Base-by-base conservation (phyloP, 2,113 vertebrate genomes). In the Semnornis frantzii region DNA sequence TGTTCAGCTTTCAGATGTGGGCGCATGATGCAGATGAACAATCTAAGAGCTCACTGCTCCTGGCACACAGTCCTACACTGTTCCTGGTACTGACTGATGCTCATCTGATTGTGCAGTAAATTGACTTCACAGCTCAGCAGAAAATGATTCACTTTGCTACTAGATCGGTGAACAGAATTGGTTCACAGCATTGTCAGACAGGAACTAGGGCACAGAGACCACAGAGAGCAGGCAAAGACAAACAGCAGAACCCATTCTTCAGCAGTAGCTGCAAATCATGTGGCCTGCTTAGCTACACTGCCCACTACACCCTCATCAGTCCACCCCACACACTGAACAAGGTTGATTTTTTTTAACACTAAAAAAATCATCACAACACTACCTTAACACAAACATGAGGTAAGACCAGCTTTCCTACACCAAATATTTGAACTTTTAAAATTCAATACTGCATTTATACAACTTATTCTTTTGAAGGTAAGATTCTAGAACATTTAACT, bases 181-280 rank as follows among this genome's bases (percentile, higher is more conserved):
- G 4, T 19, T 58, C 64, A 39, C 7, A 2, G 52, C 34, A 59
- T 18, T 59, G 42, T 19, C 71, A 50, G 9, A 70, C 42, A 82
- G 39, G 23, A 91, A 54, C 17, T 8, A n/a, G 27, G 79, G 34
- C 68, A 54, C 0, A 9, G 23, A 65, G 19, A 85, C 2, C 55
- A 62, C 15, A 0, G 0, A n/a, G 0, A 66, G 42, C 52, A 83
- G 27, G 42, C 46, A 59, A 6, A 6, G 25, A 31, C 16, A 2
- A 39, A 8, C 0, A 76, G 30, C 37, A 74, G 46, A 52, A 80
- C 7, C 7, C 42, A 73, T 2, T 25, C 31, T 15, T 55, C 48
- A 34, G 1, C 7, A 4, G 15, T 8, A 30, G 19, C 27, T 70
- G 14, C 20, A 89, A 68, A 46, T 10, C 18, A 27, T 37, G 3